phyloP scores from a whole-genome alignment of 2,888 invertebrate genomes.

The Phorcus lineatus region DNA sequence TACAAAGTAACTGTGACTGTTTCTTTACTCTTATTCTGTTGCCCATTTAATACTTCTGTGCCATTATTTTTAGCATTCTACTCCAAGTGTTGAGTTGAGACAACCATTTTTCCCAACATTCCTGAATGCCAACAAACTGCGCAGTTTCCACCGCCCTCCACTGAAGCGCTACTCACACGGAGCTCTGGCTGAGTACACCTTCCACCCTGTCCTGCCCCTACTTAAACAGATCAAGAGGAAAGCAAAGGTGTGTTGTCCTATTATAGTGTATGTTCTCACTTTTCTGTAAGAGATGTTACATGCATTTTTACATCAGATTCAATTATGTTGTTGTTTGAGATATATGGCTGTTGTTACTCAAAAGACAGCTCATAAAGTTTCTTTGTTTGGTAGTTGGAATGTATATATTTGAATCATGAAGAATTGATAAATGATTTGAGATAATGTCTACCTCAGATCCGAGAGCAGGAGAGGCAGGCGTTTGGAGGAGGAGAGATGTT shows the following conservation, averaged over 20 bases:
- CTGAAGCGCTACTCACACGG: constrained; percentile 91
- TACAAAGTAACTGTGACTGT: not conserved
- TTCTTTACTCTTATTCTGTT: not conserved
- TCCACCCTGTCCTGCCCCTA: constrained; percentile 89
- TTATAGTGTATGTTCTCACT: too few species aligned
- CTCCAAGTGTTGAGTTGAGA: constrained; percentile 95
- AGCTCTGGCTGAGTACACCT: constrained; percentile 82
- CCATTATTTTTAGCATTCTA: constrained; percentile 90
- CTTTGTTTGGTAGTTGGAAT: too few species aligned
- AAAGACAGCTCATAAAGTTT: too few species aligned
- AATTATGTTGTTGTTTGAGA: too few species aligned
- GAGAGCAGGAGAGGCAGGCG: constrained; percentile 93
- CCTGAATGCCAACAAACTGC: constrained; percentile 87
- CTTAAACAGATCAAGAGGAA: constrained; percentile 94
- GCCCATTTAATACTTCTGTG: too few species aligned
- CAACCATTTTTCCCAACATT: constrained; percentile 97
- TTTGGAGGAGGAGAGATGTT: constrained; percentile 99
- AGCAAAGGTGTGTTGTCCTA: constrained; percentile 74
- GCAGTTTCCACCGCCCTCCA: constrained; percentile 95
- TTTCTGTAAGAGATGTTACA: too few species aligned
- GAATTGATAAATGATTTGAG: too few species aligned
- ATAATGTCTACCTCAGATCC: too few species aligned
- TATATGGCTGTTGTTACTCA: too few species aligned
- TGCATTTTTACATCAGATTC: too few species aligned
- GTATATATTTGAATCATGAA: too few species aligned